A percentile compares a stretch with the other conserved stretches of the same genome.
These are phyloP conservation scores for Tetanocera ferruginea DNA, from an alignment of 2,888 invertebrate species.

Conservation along the genomic window DNA sequence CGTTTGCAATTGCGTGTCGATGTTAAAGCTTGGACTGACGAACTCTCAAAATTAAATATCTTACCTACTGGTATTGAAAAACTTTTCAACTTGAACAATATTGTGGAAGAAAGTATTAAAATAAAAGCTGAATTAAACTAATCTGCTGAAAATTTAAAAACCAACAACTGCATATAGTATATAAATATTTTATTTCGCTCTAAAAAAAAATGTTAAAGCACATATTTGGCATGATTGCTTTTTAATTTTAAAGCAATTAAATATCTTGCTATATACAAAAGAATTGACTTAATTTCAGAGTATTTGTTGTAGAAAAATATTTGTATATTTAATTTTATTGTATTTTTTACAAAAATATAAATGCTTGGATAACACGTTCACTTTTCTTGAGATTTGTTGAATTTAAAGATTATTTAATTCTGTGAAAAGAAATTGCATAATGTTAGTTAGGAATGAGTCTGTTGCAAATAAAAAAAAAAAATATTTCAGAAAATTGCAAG, in stretches of 20 bases:
- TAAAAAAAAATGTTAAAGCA: background rate
- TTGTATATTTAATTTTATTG: background rate
- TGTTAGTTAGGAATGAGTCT: too few relatives aligned
- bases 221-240: background rate
- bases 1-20: slow-evolving; percentile 90
- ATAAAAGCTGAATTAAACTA: slow-evolving; percentile 57
- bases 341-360: background rate
- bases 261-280: background rate
- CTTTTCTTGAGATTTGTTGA: background rate
- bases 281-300: background rate
- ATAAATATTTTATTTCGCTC: background rate
- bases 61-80: slow-evolving; percentile 74
- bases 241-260: background rate
- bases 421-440: slow-evolving; percentile 22
- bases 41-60: slow-evolving; percentile 73
- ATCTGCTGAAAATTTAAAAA: background rate
- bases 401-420: background rate
- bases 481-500: too few relatives aligned
- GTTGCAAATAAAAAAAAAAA: too few relatives aligned
- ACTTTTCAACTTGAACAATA: slow-evolving; percentile 74
- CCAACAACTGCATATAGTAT: background rate
- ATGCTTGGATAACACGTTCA: slow-evolving; percentile 22
- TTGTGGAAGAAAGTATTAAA: slow-evolving; percentile 76
- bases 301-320: background rate
- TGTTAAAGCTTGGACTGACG: slow-evolving; percentile 80